A percentile compares a stretch with the other conserved stretches of the same genome.
phyloP scores from a whole-genome alignment of 2,888 invertebrate species.

The Drosophila falleni region DNA sequence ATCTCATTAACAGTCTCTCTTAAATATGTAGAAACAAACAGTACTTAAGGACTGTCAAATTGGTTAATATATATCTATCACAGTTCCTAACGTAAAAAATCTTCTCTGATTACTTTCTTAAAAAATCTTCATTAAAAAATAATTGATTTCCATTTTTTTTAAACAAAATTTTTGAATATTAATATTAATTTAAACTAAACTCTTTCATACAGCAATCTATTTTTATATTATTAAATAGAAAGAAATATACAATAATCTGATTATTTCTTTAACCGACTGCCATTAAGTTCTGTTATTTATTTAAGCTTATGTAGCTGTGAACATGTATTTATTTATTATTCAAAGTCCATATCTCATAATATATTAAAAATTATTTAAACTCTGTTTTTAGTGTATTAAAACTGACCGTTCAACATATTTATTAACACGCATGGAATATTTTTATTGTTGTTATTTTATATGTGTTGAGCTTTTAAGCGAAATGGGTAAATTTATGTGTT shows the following conservation, averaged over 20 bases:
- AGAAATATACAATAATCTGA: too few species aligned
- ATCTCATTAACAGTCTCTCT: slow-evolving; percentile 1
- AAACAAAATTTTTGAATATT: too few species aligned
- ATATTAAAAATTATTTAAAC: neutral
- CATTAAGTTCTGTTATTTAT: too few species aligned
- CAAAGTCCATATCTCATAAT: neutral
- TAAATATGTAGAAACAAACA: neutral
- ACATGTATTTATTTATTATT: neutral
- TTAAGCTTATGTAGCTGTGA: neutral
- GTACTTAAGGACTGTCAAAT: neutral
- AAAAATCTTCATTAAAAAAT: too few species aligned
- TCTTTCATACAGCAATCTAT: too few species aligned
- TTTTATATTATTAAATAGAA: too few species aligned
- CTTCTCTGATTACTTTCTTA: too few species aligned
- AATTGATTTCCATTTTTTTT: too few species aligned
- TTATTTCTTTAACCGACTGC: too few species aligned
- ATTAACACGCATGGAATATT: slow-evolving; percentile 13
- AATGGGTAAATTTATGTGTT: slow-evolving; percentile 16
- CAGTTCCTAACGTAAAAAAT: neutral
- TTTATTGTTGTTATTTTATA: slow-evolving; percentile 20
- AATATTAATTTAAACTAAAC: too few species aligned
- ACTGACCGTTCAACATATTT: neutral
- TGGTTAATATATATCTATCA: neutral
- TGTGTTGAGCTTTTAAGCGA: neutral
- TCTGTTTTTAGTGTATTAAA: slow-evolving; percentile 13